phyloP scores from a whole-genome alignment of 2,888 invertebrate species.

The Drosophila paranaensis region DNA sequence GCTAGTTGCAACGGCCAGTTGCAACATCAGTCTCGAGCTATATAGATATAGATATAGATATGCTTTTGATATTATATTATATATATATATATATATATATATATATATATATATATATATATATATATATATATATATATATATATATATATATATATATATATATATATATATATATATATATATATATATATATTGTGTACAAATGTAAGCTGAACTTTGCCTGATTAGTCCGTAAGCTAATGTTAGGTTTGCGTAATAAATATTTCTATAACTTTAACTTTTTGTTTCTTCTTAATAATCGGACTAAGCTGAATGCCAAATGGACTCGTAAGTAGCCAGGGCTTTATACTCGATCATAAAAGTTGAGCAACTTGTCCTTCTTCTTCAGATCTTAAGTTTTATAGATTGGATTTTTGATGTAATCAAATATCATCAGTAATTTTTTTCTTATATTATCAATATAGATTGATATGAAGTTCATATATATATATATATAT shows the following conservation, averaged over 20 bases:
- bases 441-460: too few relatives aligned
- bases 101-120: neutral
- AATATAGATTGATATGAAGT: too few relatives aligned
- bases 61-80: constrained; percentile 35
- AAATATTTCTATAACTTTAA: constrained; percentile 16
- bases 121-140: constrained; percentile 27
- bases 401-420: too few relatives aligned
- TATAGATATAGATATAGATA: neutral
- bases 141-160: constrained; percentile 28
- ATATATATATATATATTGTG: constrained; percentile 2
- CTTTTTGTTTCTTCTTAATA: neutral
- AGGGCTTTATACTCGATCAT: too few relatives aligned
- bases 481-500: too few relatives aligned
- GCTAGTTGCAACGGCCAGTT: constrained; percentile 49
- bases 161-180: constrained; percentile 32
- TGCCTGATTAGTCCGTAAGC: constrained; percentile 67
- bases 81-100: neutral
- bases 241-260: constrained; percentile 26
- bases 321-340: too few relatives aligned
- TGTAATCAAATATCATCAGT: too few relatives aligned
- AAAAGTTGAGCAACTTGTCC: too few relatives aligned
- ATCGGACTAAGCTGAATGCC: neutral
- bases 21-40: neutral
- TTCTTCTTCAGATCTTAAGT: too few relatives aligned
- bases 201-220: constrained; percentile 37